Evolutionary conservation across 2,888 invertebrate genomes (phyloP).

Genomic region (Griposia aprilina): DNA sequence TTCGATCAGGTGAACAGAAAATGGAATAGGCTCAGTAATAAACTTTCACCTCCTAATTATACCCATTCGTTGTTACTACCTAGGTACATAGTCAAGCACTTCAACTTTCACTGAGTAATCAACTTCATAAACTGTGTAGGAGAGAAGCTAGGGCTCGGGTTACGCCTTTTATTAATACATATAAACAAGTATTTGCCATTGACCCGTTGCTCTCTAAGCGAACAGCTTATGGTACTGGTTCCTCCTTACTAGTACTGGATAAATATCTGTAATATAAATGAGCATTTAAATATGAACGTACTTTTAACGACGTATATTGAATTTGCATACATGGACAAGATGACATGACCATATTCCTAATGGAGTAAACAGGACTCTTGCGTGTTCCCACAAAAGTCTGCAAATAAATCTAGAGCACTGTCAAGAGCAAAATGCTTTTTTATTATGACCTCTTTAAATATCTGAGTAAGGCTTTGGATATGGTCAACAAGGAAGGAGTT

Average conservation of each 20-base stretch:
- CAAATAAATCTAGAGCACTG: neutral
- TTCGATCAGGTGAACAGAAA: conserved; percentile 45
- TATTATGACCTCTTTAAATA: neutral
- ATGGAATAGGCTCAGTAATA: conserved; percentile 49
- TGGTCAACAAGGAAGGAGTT: neutral
- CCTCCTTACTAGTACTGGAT: conserved; percentile 14
- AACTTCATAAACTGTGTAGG: conserved; percentile 62
- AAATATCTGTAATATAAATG: conserved; percentile 18
- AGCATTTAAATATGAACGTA: neutral
- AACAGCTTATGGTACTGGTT: conserved; percentile 51
- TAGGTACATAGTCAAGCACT: conserved; percentile 43
- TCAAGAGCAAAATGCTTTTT: neutral
- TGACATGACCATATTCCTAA: neutral
- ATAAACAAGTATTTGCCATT: conserved; percentile 60
- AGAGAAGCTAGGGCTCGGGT: conserved; percentile 47
- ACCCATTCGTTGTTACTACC: conserved; percentile 51
- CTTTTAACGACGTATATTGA: neutral
- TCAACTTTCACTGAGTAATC: conserved; percentile 63
- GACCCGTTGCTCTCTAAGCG: conserved; percentile 45
- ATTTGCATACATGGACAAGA: conserved; percentile 10
- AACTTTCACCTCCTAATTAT: conserved; percentile 65
- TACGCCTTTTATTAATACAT: conserved; percentile 52
- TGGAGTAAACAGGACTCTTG: neutral
- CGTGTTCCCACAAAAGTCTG: neutral
- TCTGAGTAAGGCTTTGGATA: conserved; percentile 17